phyloP scores from a whole-genome alignment of 2,113 vertebrate genomes.

The Gallinago media region DNA sequence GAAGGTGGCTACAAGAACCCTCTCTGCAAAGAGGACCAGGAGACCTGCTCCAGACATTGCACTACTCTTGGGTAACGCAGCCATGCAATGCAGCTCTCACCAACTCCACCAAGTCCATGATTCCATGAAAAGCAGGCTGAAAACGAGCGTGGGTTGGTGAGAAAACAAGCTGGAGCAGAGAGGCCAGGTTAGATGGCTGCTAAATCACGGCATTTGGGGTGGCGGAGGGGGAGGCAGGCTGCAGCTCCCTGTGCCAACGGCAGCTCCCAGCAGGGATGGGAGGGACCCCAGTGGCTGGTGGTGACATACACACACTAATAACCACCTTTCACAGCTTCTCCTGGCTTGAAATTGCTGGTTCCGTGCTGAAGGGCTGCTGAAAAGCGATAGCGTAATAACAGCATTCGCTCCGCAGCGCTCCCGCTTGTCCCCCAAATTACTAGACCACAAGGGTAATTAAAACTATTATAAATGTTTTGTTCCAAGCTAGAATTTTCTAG shows the following conservation, averaged over 20 bases:
- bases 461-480: constrained; percentile 72
- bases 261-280: not conserved
- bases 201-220: not conserved
- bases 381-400: constrained; percentile 79
- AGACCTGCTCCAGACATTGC: too few species aligned
- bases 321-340: constrained; percentile 12
- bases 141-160: not conserved
- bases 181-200: not conserved
- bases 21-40: too few species aligned
- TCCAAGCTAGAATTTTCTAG: constrained; percentile 58
- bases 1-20: too few species aligned
- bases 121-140: not conserved
- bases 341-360: constrained; percentile 73
- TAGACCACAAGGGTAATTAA: constrained; percentile 75
- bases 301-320: constrained; percentile 11
- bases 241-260: not conserved
- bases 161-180: not conserved
- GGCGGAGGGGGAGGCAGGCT: not conserved
- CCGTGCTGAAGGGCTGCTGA: constrained; percentile 50
- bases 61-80: too few species aligned
- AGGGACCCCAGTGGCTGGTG: not conserved
- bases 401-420: constrained; percentile 54
- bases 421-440: constrained; percentile 63
- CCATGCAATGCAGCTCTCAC: too few species aligned
- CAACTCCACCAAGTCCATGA: too few species aligned